A percentile compares a stretch with the other conserved stretches of the same genome.
Evolutionary conservation across 2,113 vertebrate species (phyloP).

Genomic region (Coturnix japonica): DNA sequence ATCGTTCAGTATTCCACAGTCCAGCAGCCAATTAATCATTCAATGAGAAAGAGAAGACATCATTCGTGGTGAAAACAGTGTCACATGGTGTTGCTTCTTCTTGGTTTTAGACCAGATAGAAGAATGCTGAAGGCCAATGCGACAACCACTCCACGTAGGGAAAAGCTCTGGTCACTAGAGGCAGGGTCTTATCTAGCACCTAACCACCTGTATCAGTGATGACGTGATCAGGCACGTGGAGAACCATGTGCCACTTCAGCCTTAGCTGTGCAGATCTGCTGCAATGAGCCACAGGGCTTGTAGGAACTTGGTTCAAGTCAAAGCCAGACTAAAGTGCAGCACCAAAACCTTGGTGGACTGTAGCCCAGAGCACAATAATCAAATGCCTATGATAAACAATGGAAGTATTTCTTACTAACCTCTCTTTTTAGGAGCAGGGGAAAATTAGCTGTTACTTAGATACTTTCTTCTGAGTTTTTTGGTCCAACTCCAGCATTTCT

Average conservation of each 20-base stretch:
- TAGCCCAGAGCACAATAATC: not conserved
- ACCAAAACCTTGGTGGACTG: not conserved
- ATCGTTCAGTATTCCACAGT: not conserved
- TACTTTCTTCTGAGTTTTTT: not conserved
- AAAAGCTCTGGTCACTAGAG: not conserved
- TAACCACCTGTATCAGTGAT: fast-evolving
- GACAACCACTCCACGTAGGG: not conserved
- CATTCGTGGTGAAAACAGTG: not conserved
- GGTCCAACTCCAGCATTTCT: not conserved
- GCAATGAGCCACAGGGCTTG: fast-evolving
- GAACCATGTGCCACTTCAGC: not conserved
- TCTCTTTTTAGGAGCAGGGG: not conserved
- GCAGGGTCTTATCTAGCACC: not conserved
- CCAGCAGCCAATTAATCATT: not conserved
- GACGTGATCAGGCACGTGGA: fast-evolving
- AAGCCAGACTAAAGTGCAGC: not conserved
- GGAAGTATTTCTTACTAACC: not conserved
- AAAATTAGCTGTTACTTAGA: not conserved
- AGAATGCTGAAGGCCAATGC: not conserved
- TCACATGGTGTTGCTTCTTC: too few species aligned
- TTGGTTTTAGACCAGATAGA: not conserved
- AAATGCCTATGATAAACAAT: not conserved
- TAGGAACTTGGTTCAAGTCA: not conserved
- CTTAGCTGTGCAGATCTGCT: fast-evolving
- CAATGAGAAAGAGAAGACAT: not conserved